phyloP scores from a whole-genome alignment of 2,888 invertebrate species.

The Bedellia somnulentella region DNA sequence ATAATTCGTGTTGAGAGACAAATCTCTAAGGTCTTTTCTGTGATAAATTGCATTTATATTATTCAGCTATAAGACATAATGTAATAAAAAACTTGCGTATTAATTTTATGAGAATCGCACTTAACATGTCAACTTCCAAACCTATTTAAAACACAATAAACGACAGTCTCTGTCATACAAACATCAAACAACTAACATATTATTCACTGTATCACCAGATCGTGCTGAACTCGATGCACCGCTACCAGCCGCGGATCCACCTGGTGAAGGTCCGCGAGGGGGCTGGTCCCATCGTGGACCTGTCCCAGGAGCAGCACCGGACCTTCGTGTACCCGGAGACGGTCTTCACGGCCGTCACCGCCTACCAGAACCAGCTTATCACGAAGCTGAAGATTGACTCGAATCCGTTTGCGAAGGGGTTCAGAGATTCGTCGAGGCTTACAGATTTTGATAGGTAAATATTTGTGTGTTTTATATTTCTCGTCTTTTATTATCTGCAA shows the following conservation, averaged over 20 bases:
- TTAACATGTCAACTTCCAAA: no score
- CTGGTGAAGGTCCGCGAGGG: conserved; percentile 73
- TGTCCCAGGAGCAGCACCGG: conserved; percentile 88
- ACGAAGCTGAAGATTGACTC: conserved; percentile 98
- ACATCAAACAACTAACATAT: no score
- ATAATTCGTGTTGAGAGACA: no score
- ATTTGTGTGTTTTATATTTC: neutral
- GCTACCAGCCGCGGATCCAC: conserved; percentile 97
- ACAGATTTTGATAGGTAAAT: conserved; percentile 87
- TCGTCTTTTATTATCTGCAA: no score
- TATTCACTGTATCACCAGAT: no score
- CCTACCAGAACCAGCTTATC: conserved; percentile 99
- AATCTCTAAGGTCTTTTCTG: no score
- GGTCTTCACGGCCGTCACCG: conserved; percentile 98
- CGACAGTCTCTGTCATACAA: no score
- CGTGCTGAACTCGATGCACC: conserved; percentile 98
- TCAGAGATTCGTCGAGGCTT: conserved; percentile 91
- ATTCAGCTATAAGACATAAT: no score
- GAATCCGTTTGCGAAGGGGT: conserved; percentile 98
- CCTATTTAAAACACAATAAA: no score
- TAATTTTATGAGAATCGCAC: no score
- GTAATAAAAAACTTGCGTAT: no score
- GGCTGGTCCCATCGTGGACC: conserved; percentile 77
- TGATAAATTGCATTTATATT: no score
- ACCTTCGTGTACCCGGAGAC: conserved; percentile 97